phyloP scores from a whole-genome alignment of 1,140 invertebrate genomes.

The Atta texana region DNA sequence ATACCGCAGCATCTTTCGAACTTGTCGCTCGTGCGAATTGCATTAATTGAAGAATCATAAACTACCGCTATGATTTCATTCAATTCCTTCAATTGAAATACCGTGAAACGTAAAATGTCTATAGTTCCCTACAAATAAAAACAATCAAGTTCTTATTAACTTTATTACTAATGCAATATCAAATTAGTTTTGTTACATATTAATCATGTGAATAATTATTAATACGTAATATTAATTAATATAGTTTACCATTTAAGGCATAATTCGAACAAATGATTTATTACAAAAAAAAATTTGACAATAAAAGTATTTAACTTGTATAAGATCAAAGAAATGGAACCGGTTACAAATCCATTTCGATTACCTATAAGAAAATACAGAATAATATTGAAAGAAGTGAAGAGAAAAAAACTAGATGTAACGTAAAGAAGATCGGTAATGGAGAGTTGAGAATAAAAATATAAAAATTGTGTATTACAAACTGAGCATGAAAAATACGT shows the following conservation, averaged over 20 bases:
- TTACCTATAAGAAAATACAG: not conserved
- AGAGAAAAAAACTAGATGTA: not conserved
- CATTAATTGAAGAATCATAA: constrained; percentile 19
- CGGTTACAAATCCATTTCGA: not conserved
- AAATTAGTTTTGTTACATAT: not conserved
- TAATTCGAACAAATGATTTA: not conserved
- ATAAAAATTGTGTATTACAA: not conserved
- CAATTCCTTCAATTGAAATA: constrained; percentile 41
- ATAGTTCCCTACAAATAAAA: not conserved
- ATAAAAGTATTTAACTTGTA: not conserved
- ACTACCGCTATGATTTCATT: constrained; percentile 32
- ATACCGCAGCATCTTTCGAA: constrained; percentile 46
- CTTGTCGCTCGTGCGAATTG: not conserved
- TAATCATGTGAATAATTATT: not conserved
- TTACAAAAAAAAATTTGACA: not conserved
- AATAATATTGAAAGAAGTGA: not conserved
- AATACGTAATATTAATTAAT: not conserved
- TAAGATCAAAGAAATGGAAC: not conserved
- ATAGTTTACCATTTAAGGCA: not conserved
- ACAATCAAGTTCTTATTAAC: not conserved
- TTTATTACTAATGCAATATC: not conserved
- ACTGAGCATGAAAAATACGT: not conserved
- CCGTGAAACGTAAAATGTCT: not conserved
- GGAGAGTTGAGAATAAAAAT: constrained; percentile 9
- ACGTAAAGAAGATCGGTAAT: not conserved